Evolutionary conservation across 2,888 invertebrate genomes (phyloP).

Genomic region (Eueremaeus valkanovi): DNA sequence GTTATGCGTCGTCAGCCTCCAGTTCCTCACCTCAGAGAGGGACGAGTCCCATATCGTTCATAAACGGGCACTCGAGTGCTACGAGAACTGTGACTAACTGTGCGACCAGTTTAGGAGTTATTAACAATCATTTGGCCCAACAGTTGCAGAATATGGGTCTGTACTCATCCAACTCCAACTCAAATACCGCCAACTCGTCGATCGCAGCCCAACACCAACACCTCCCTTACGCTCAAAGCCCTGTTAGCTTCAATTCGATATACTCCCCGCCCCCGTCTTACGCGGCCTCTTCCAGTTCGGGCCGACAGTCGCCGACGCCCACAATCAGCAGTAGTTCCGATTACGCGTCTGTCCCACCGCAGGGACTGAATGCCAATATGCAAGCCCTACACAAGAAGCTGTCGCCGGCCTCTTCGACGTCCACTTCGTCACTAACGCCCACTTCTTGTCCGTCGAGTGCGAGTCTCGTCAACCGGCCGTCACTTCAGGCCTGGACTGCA

Average conservation of each 20-base stretch:
- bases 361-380: not conserved
- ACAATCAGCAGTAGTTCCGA: slow-evolving; percentile 47
- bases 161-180: slow-evolving; percentile 53
- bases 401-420: slow-evolving; percentile 44
- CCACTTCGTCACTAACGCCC: slow-evolving; percentile 40
- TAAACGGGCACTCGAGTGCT: slow-evolving; percentile 56
- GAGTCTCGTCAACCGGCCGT: slow-evolving; percentile 45
- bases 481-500: slow-evolving; percentile 73
- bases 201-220: slow-evolving; percentile 28
- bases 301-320: slow-evolving; percentile 47
- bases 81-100: slow-evolving; percentile 2
- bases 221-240: slow-evolving; percentile 41
- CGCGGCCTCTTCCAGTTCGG: slow-evolving; percentile 47
- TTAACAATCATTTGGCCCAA: slow-evolving; percentile 61
- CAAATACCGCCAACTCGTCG: slow-evolving; percentile 66
- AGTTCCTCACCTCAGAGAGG: slow-evolving; percentile 50
- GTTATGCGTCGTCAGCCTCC: slow-evolving; percentile 42
- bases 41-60: slow-evolving; percentile 63
- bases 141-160: slow-evolving; percentile 81
- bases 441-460: slow-evolving; percentile 41
- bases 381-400: slow-evolving; percentile 35
- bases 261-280: slow-evolving; percentile 47
- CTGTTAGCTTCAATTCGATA: slow-evolving; percentile 44
- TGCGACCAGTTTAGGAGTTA: not conserved
- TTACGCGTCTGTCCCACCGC: slow-evolving; percentile 43